Base-by-base conservation (phyloP, 2,888 invertebrate species). In the Erebia palarica region DNA sequence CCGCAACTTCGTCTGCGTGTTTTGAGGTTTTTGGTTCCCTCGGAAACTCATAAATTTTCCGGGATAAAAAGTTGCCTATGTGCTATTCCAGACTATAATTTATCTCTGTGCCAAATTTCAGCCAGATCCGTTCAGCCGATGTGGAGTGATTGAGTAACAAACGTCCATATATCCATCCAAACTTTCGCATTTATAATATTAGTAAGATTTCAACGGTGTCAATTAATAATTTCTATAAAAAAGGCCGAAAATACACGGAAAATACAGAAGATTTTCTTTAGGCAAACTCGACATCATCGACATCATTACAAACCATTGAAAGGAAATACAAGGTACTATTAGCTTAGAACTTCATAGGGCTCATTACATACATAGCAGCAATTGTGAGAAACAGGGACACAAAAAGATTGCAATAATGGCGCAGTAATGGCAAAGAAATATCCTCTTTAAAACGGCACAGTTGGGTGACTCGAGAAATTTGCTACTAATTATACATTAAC, bases 391-490 rank as follows among this genome's bases (percentile, higher is more conserved):
- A 36, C 69, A 55, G 53, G 60, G 55, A 68, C 69, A 73, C 70
- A 70, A 71, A 66, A 72, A 74, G 68, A 64, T 75, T 64, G 73
- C 71, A 73, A 73, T 71, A 73, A 73, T 73, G 44, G 27, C 44
- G 55, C 67, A 69, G 69, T 71, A 73, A 71, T 72, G 69, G 65
- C 67, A 57, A 74, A 73, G 74, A 71, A 71, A 70, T 70, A 60
- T 72, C 68, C 69, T 69, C 61, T 74, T 69, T 71, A 69, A 70
- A 70, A 60, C 59, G 65, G 69, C 74, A 74, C 74, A 73, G 68
- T 71, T 73, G 74, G 74, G 63, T 75, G 74, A 72, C 69, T 75
- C 75, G 59, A 69, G 68, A 74, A 72, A 72, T 75, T 72, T 71
- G 69, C 67, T 68, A 65, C 66, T 74, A 75, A 74, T 71, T 70